Evolutionary conservation across 1,140 invertebrate species (phyloP), one percentile per base, ranked within the genome.

Genomic region (Caenorhabditis remanei): DNA sequence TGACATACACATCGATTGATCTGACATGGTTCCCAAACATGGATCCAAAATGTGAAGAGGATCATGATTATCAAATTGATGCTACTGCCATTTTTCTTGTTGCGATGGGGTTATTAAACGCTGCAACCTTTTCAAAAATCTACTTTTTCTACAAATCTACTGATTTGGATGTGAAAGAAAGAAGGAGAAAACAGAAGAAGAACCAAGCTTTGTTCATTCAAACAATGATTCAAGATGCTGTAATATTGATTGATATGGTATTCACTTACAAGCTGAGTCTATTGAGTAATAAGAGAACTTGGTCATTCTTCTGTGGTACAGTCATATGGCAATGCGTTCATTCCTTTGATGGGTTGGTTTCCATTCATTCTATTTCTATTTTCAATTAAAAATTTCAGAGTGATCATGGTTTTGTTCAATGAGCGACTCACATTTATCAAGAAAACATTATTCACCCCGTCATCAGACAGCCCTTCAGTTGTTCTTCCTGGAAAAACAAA

Each of bases 321-420:
- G 71, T 79, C 2, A 79, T 79, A 3, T 79, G 71, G 71, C 19
- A 50, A 79, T 50, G 43, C 24, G 46, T 79, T 21, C 71, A 79
- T 24, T 79, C 71, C 1, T 24, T 79, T 32, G 71, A 79, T 43
- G 71, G 71, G 71, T 79, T n/a, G 8, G 13, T 9, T 46, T 24
- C 21, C 4, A 21, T 0, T 24, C 6, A 50, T 79, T 79, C 14
- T 4, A 9, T 0, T 53, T 21, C 3, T 24, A 71, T 19, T 46
- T 5, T 43, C 6, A 43, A 32, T 32, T 58, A 8, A 21, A 58
- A 50, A 24, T 24, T 79, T 79, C 46, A 79, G 71, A 13, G 43
- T 79, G 14, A 79, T 79, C 1, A 79, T 79, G 71, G 71, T 79
- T 4, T 32, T 79, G 71, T 79, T 79, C 71, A 79, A 79, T 79